Conservation (phyloP, 2,888 invertebrate genomes). For the Tipula vernalis region DNA sequence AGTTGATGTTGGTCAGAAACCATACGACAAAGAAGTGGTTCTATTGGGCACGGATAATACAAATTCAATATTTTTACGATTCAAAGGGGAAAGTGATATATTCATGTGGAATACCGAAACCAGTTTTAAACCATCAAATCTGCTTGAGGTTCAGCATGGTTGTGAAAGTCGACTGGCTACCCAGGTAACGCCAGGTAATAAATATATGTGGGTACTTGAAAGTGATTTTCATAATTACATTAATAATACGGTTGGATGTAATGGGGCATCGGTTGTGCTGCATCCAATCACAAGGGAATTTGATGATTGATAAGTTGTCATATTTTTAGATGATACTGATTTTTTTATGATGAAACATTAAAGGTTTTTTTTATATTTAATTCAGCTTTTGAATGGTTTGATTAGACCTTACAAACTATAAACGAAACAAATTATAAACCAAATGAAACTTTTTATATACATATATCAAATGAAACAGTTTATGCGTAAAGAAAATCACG, state of each 20-base stretch:
- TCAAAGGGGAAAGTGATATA: constrained; percentile 46
- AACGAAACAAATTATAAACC: background rate
- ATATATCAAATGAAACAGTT: no score
- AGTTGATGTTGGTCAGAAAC: constrained; percentile 44
- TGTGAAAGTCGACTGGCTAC: constrained; percentile 46
- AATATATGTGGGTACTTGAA: constrained; percentile 49
- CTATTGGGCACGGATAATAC: constrained; percentile 48
- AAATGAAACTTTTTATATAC: no score
- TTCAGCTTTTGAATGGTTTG: no score
- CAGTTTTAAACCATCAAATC: constrained; percentile 41
- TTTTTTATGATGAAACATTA: background rate
- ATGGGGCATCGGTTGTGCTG: constrained; percentile 46
- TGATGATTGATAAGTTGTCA: constrained; percentile 22
- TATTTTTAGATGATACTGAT: background rate
- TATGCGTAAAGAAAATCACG: no score
- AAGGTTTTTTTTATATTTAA: no score
- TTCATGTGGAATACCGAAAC: constrained; percentile 51
- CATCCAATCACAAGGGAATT: constrained; percentile 45
- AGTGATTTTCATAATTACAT: constrained; percentile 55
- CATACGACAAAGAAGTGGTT: constrained; percentile 39
- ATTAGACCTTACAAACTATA: background rate
- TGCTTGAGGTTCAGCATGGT: constrained; percentile 45
- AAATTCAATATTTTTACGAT: constrained; percentile 46
- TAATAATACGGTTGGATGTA: constrained; percentile 44
- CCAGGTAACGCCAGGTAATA: constrained; percentile 45